Percentiles rank a stretch among this genome's conserved stretches.
Evolutionary conservation across 2,888 invertebrate species (phyloP).

Genomic region (Chymomyza amoena): DNA sequence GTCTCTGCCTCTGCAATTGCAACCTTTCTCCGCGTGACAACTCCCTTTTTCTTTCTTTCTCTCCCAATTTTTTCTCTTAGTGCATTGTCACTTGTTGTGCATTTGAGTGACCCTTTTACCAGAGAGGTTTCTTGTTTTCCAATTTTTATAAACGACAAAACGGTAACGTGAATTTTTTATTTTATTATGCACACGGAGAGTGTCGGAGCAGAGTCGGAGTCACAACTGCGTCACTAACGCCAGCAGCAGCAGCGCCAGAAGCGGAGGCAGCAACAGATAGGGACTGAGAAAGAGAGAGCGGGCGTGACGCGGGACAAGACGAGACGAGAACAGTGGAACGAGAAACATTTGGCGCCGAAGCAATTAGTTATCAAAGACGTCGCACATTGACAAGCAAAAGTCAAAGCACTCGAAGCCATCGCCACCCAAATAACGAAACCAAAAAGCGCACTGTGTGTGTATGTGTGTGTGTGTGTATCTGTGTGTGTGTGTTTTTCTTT

Average conservation of each 20-base stretch:
- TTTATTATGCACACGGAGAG: slow-evolving; percentile 54
- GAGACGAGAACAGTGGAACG: slow-evolving; percentile 15
- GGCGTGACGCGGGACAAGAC: neutral
- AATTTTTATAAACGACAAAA: slow-evolving; percentile 49
- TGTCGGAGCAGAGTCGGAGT: slow-evolving; percentile 18
- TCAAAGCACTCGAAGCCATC: slow-evolving; percentile 69
- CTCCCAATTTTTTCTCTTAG: neutral
- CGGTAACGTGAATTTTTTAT: slow-evolving; percentile 68
- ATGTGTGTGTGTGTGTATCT: neutral
- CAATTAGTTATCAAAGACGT: slow-evolving; percentile 72
- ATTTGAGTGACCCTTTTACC: slow-evolving; percentile 37
- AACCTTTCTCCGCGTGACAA: neutral
- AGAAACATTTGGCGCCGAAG: slow-evolving; percentile 67
- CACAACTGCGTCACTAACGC: neutral
- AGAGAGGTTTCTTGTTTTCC: neutral
- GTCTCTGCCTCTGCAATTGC: no score
- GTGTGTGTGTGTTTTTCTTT: neutral
- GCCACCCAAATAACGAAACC: slow-evolving; percentile 51
- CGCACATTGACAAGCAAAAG: slow-evolving; percentile 71
- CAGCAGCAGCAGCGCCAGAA: slow-evolving; percentile 20
- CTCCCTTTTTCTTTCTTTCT: neutral
- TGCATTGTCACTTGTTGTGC: neutral
- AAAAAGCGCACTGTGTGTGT: neutral
- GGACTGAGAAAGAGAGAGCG: neutral
- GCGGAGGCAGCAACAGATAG: slow-evolving; percentile 1